Evolutionary conservation across 1,140 invertebrate genomes (phyloP).

Genomic region (Ooceraea biroi): DNA sequence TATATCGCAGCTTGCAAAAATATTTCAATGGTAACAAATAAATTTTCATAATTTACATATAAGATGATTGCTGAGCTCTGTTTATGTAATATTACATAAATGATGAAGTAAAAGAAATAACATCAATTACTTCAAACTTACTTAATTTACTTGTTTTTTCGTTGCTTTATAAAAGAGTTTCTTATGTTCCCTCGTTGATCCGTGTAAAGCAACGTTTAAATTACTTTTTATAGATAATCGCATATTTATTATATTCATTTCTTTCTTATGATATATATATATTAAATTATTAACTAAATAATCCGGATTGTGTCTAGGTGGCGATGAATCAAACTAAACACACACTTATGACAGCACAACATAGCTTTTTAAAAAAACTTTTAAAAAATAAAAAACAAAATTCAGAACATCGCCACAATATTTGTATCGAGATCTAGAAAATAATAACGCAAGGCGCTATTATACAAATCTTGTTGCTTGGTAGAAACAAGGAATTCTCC

Average conservation of each 20-base stretch:
- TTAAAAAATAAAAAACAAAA: too few relatives aligned
- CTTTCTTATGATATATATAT: neutral
- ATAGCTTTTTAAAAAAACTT: too few relatives aligned
- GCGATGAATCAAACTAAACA: too few relatives aligned
- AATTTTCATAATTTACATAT: neutral
- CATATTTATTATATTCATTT: neutral
- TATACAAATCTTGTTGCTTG: slow-evolving; percentile 31
- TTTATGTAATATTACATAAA: neutral
- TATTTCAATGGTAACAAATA: neutral
- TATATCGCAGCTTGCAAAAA: neutral
- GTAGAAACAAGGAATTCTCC: slow-evolving; percentile 12
- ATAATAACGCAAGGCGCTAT: neutral
- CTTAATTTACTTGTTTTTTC: neutral
- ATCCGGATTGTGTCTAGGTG: too few relatives aligned
- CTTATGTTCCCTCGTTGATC: neutral
- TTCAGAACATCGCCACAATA: too few relatives aligned
- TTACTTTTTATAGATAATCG: slow-evolving; percentile 1
- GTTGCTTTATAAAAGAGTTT: neutral
- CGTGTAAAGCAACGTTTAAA: neutral
- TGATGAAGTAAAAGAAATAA: neutral
- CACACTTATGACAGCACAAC: too few relatives aligned
- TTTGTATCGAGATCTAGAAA: slow-evolving; percentile 40
- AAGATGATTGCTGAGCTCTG: neutral
- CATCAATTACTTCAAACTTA: neutral
- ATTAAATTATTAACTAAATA: too few relatives aligned